phyloP scores from a whole-genome alignment of 2,888 invertebrate species.

The Dasysyrphus albostriatus region DNA sequence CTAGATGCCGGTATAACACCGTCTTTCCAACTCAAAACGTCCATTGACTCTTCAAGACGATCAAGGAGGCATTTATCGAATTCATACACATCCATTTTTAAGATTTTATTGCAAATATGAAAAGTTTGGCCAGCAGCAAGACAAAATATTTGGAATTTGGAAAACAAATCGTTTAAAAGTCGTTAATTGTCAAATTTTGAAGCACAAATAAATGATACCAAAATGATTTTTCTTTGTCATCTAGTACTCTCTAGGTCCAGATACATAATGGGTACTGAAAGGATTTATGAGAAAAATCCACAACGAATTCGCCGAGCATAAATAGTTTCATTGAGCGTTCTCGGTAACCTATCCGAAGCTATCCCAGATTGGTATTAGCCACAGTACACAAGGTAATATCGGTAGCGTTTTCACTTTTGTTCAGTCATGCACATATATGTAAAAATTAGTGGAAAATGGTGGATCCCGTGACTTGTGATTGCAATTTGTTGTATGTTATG shows the following conservation, averaged over 20 bases:
- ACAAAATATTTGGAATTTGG: not conserved
- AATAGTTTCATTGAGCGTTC: no score
- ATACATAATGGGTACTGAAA: no score
- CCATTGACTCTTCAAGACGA: constrained; percentile 85
- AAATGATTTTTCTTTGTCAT: not conserved
- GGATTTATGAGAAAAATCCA: no score
- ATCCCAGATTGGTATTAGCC: no score
- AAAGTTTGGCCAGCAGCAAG: not conserved
- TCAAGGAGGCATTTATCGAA: constrained; percentile 86
- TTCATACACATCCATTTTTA: constrained; percentile 85
- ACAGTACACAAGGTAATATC: no score
- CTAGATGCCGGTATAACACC: constrained; percentile 84
- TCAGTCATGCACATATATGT: no score
- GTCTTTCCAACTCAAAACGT: constrained; percentile 84
- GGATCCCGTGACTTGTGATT: no score
- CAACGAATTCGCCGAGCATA: no score
- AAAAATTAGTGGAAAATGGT: no score
- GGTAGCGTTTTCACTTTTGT: no score
- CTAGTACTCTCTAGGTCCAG: constrained; percentile 39
- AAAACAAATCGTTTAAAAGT: not conserved
- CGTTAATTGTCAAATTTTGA: constrained; percentile 67
- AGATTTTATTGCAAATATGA: not conserved
- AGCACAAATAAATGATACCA: constrained; percentile 17
- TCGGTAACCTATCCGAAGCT: no score
- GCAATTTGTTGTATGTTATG: no score